Evolutionary conservation across 2,797 vertebrate species (phyloP).

Genomic region (Rhinatrema bivittatum): DNA sequence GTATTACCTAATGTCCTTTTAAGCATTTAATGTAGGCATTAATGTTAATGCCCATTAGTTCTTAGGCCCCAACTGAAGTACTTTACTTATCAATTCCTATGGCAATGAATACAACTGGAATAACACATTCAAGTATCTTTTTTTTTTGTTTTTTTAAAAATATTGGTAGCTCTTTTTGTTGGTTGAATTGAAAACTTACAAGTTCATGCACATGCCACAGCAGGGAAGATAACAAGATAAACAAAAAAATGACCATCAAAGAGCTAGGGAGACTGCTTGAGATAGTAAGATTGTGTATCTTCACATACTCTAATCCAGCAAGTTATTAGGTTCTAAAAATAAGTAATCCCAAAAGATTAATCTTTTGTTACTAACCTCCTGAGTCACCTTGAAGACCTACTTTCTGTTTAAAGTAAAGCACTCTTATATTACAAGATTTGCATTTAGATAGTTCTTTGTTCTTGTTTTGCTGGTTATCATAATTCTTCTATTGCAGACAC

Average conservation of each 20-base stretch:
- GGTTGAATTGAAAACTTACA: no score
- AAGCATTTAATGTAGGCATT: no score
- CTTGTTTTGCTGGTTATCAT: slow-evolving; percentile 5
- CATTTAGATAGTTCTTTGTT: slow-evolving; percentile 28
- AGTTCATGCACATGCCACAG: no score
- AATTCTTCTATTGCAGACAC: slow-evolving; percentile 7
- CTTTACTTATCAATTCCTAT: no score
- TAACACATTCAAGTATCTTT: no score
- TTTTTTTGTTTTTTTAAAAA: no score
- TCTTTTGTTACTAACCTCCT: slow-evolving; percentile 17
- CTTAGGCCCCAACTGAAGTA: no score
- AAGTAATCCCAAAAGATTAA: slow-evolving; percentile 20
- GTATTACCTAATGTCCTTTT: no score
- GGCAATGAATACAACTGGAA: no score
- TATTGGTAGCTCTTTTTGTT: no score
- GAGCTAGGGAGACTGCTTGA: background rate
- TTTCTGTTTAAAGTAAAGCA: slow-evolving; percentile 24
- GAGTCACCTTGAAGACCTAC: slow-evolving; percentile 17
- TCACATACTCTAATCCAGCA: slow-evolving; percentile 11
- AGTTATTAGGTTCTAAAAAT: slow-evolving; percentile 26
- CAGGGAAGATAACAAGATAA: no score
- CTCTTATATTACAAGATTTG: slow-evolving; percentile 31
- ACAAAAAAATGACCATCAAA: background rate
- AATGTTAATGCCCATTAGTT: no score
- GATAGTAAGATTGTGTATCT: background rate